Evolutionary conservation across 2,113 vertebrate genomes (phyloP).

Genomic region (Euleptes europaea): DNA sequence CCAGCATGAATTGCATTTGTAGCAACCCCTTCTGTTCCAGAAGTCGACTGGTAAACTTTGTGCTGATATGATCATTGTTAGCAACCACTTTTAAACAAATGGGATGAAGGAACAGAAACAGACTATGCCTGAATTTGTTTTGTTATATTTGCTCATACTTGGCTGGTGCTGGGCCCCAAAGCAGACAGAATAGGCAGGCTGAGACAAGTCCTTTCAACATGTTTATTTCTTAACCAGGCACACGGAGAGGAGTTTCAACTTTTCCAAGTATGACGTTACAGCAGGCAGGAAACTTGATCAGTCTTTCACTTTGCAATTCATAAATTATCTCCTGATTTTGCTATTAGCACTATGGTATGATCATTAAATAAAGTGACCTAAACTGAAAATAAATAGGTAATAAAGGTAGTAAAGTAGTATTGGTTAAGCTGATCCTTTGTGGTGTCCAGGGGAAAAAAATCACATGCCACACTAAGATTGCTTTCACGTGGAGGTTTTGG

Average conservation of each 20-base stretch:
- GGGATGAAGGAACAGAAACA: constrained; percentile 22
- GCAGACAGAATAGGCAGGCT: background rate
- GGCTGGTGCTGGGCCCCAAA: background rate
- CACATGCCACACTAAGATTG: background rate
- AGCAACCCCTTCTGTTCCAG: constrained; percentile 31
- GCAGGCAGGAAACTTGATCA: background rate
- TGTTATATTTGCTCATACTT: constrained; percentile 1
- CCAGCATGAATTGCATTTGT: constrained; percentile 40
- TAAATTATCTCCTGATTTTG: background rate
- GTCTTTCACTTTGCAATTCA: background rate
- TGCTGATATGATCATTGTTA: constrained; percentile 56
- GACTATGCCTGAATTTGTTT: constrained; percentile 27
- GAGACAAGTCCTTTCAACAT: background rate
- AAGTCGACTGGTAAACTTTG: constrained; percentile 43
- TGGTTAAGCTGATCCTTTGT: background rate
- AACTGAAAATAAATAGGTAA: background rate
- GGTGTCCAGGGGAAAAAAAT: no score
- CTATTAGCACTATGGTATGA: background rate
- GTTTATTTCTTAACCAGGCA: constrained; percentile 10
- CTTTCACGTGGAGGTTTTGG: no score
- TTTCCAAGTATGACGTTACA: background rate
- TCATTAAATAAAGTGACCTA: background rate
- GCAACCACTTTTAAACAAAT: constrained; percentile 54
- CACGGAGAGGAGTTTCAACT: background rate
- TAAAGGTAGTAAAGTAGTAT: background rate